Percentiles rank a stretch among this genome's conserved stretches.
Conservation (phyloP, 53 echinoderm and acorn worm species). For the Luidia sarsii region DNA sequence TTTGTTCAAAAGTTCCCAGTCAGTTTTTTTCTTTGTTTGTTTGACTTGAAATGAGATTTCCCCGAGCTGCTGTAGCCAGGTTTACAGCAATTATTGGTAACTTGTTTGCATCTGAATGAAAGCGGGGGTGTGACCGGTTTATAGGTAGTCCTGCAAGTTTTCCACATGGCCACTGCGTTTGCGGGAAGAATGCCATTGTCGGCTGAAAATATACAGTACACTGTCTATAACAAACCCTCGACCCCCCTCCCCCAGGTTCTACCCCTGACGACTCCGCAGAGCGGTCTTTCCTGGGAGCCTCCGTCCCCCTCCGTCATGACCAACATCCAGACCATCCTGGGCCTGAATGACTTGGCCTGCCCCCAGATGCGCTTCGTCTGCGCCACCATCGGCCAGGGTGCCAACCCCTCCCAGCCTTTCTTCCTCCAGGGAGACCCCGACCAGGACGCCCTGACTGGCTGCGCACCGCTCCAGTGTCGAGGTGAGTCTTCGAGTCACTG, state of each 20-base stretch:
- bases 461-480: constrained; percentile 66
- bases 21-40: too few species aligned
- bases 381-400: constrained; percentile 68
- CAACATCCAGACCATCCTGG: constrained; percentile 45
- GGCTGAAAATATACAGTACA: too few species aligned
- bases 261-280: constrained; percentile 54
- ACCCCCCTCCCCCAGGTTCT: constrained; percentile 2
- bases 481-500: constrained; percentile 61
- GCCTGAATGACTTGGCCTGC: constrained; percentile 53
- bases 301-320: constrained; percentile 37
- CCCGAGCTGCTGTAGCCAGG: too few species aligned
- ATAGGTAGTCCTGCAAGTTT: too few species aligned
- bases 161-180: too few species aligned
- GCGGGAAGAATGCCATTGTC: too few species aligned
- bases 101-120: too few species aligned
- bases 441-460: constrained; percentile 64
- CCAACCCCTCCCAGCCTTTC: constrained; percentile 54
- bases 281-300: constrained; percentile 66
- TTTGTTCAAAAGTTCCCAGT: too few species aligned
- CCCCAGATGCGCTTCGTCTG: constrained; percentile 70
- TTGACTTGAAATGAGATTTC: too few species aligned
- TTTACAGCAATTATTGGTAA: too few species aligned
- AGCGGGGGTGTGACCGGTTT: too few species aligned
- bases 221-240: not conserved
- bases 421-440: constrained; percentile 64